phyloP scores from a whole-genome alignment of 2,888 invertebrate genomes.

The Sabatieria punctata region DNA sequence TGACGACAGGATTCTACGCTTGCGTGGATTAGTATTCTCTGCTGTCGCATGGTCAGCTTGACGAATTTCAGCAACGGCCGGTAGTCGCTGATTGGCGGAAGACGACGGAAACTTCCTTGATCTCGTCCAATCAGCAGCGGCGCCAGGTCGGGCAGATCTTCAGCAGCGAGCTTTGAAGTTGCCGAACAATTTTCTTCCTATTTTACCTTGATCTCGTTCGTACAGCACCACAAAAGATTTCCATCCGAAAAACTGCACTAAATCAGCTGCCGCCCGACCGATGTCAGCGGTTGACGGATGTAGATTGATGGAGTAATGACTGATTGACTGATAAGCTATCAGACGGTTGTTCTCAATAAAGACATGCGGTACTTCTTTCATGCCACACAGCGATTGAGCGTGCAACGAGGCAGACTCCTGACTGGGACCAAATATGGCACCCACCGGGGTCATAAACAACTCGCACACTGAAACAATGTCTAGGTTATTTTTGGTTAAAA shows the following conservation, averaged over 20 bases:
- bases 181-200: too few relatives aligned
- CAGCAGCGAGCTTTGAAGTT: too few relatives aligned
- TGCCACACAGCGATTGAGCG: conserved; percentile 5
- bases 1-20: neutral
- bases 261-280: conserved; percentile 4
- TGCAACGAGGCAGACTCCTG: neutral
- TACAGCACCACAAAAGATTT: conserved; percentile 9
- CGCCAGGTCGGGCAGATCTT: conserved; percentile 3
- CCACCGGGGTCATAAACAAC: neutral
- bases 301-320: conserved; percentile 5
- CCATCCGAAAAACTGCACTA: conserved; percentile 8
- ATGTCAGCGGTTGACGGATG: conserved; percentile 3
- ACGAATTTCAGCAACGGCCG: conserved; percentile 8
- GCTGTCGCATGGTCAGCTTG: conserved; percentile 1
- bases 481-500: too few relatives aligned
- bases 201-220: neutral
- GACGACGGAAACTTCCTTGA: neutral
- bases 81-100: neutral
- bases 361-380: conserved; percentile 6
- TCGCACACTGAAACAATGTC: conserved; percentile 7
- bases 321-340: too few relatives aligned
- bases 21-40: conserved; percentile 4
- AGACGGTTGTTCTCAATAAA: neutral
- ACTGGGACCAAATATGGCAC: conserved; percentile 7
- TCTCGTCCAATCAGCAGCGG: neutral